phyloP scores from a whole-genome alignment of 2,113 vertebrate species.

The Chiloscyllium plagiosum region DNA sequence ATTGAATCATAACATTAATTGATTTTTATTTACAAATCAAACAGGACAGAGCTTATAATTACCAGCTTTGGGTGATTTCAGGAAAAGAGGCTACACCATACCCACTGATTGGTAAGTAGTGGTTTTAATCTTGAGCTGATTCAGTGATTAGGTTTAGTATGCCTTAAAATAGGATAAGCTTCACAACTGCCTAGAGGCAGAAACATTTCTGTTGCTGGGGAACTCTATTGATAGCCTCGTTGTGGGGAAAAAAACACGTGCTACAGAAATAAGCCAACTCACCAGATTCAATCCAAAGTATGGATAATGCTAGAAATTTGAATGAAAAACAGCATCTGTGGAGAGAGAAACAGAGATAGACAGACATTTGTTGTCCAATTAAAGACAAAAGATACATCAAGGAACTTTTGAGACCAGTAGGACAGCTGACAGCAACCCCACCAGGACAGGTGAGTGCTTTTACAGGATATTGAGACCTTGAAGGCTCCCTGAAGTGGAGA shows the following conservation, averaged over 20 bases:
- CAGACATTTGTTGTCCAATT: too few relatives aligned
- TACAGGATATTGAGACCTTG: too few relatives aligned
- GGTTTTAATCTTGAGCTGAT: background rate
- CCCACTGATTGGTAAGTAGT: conserved; percentile 62
- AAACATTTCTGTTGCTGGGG: background rate
- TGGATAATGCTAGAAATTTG: too few relatives aligned
- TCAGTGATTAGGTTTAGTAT: background rate
- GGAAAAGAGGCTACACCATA: conserved; percentile 58
- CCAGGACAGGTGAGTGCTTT: too few relatives aligned
- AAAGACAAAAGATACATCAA: too few relatives aligned
- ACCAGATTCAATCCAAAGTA: background rate
- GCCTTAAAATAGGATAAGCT: background rate
- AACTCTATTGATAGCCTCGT: background rate
- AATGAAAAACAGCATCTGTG: too few relatives aligned
- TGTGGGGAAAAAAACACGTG: background rate
- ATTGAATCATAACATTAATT: background rate
- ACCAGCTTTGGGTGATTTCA: conserved; percentile 63
- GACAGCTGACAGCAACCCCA: too few relatives aligned
- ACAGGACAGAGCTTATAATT: conserved; percentile 54
- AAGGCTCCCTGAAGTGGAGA: too few relatives aligned
- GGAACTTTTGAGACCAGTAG: too few relatives aligned
- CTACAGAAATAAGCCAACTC: background rate
- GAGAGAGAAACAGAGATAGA: too few relatives aligned
- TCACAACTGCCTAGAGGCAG: background rate
- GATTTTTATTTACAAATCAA: background rate